Evolutionary conservation across 2,797 vertebrate genomes (phyloP), one percentile per base, ranked within the genome.

Genomic region (Macropus fuliginosus): DNA sequence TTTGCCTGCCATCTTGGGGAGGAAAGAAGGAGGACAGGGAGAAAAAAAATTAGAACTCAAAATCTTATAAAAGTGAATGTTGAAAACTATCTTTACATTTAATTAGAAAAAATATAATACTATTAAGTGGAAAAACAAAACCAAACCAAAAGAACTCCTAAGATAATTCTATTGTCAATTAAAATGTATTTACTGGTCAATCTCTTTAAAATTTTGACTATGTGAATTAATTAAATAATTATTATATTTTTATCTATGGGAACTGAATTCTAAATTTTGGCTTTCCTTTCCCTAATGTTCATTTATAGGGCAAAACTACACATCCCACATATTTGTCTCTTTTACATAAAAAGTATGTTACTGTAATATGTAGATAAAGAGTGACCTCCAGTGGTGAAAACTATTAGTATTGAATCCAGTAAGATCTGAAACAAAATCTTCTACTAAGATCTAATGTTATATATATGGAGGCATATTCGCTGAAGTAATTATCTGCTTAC

Each of bases 181-280:
- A 81, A 81, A 46, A 81, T 81, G 27, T 81, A 46, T 10, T 46
- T 81, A 46, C 2, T 46, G 40, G 18, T n/a, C 62, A 96, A 93
- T 94, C 55, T 92, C 11, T 94, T 93, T 87, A 94, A 94, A 95
- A 96, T 81, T 92, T 4, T 56, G 24, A 46, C 34, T 93, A 62
- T 93, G 13, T 29, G 81, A 62, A 96, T 94, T 66, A 89, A 92
- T 91, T 96, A 92, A 59, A 21, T 24, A 93, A 91, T 87, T n/a
- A 95, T 14, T 8, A n/a, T 89, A 95, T 94, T 97, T 97, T 59
- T 54, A 46, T 94, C 29, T 94, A 54, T 92, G 93, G 91, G 89
- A 94, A 95, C 1, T 9, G 59, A 56, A 92, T 12, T 91, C 59
- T 96, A 97, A 94, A 97, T 97, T 93, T 97, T 96, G 92, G 52